These are phyloP conservation scores for Tor tambroides DNA, from an alignment of 2,113 vertebrate genomes.

Conservation along the genomic window DNA sequence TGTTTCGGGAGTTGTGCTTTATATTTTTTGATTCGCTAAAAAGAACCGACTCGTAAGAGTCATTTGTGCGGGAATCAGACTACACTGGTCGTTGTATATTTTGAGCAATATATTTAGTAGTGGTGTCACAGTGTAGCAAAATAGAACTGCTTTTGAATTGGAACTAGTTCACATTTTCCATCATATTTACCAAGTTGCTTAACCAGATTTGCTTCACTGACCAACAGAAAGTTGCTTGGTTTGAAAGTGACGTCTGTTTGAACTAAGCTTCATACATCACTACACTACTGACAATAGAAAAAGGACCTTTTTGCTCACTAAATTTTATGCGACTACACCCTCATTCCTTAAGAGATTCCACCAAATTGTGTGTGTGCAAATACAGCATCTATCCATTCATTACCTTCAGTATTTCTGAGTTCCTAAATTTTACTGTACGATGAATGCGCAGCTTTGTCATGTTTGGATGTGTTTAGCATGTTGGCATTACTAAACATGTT, in stretches of 20 bases:
- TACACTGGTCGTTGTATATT: background rate
- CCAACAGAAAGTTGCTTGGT: background rate
- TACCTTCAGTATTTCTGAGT: constrained; percentile 9
- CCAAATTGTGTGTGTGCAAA: background rate
- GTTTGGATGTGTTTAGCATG: too few species aligned
- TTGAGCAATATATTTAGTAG: background rate
- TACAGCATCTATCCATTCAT: background rate
- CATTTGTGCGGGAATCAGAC: background rate
- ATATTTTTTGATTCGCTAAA: background rate
- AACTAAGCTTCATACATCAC: background rate
- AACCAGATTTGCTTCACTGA: background rate
- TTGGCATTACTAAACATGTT: constrained; percentile 22
- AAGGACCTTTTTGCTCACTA: background rate
- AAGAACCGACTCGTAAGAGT: background rate
- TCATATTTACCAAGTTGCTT: background rate
- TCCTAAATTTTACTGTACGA: too few species aligned
- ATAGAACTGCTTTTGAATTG: background rate
- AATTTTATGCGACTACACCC: background rate
- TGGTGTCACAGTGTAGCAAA: background rate
- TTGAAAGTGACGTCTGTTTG: background rate
- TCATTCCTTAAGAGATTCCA: background rate
- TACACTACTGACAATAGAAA: background rate
- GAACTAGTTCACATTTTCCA: background rate
- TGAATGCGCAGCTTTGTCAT: too few species aligned
- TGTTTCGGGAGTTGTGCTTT: background rate